Base-by-base conservation (phyloP, 2,113 vertebrate genomes). In the Ptychochromis oligacanthus region DNA sequence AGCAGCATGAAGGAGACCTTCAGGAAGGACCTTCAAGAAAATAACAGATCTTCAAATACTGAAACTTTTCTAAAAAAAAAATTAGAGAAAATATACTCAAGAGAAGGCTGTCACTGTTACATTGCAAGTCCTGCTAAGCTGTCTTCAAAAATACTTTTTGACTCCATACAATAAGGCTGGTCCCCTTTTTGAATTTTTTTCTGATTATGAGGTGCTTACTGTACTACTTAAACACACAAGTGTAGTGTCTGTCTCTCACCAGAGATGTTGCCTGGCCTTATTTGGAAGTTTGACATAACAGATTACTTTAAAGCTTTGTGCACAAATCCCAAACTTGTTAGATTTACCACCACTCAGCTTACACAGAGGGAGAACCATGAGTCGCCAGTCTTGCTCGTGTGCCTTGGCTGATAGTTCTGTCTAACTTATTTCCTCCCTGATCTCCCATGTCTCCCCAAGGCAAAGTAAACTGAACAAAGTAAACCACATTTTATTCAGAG, bases 401-500 rank as follows among this genome's bases (percentile, higher is more conserved):
- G 72, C 81, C 64, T 81, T 74, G 31, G 40, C 61, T 67, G 55
- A 54, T 70, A 4, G 5, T 59, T 82, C 11, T 43, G 5, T 52
- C 24, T 28, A 18, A 78, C 6, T 61, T 64, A 26, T 79, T 74
- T 82, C 65, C 55, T 80, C 38, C 75, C 22, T 36, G 62, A 79
- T 74, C 80, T 83, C 24, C 22, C 28, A 75, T 64, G 59, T 76
- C 49, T 84, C 70, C 75, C 82, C 20, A n/a, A 34, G 38, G 85
- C 49, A 31, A 5, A 14, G 58, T 81, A 62, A 82, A 79, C 60
- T 75, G 43, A 28, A 49, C 43, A 67, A 80, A 88, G 55, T 70
- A 61, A 75, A 76, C 34, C 22, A 36, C 75, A 80, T 82, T 82
- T 86, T 76, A 89, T 83, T 61, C 78, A 46, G 49, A 75, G 38